Evolutionary conservation across 2,797 vertebrate species (phyloP), one percentile per base, ranked within the genome.

Genomic region (Takifugu ocellatus): DNA sequence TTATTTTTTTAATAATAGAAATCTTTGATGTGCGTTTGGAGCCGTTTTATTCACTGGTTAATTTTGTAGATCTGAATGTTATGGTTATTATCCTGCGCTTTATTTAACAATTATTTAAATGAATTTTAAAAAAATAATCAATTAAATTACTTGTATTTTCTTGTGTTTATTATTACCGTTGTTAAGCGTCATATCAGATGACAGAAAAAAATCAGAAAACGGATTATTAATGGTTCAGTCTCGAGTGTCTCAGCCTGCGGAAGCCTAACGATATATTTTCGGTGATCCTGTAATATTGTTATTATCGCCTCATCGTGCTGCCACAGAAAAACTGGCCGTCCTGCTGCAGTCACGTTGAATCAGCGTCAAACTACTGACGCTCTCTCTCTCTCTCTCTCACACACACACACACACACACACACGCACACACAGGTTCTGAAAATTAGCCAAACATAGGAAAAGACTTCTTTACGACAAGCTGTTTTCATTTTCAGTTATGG

Each of bases 301-400:
- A 75, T 84, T 82, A 77, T 79, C 70, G 73, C 70, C 68, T 82
- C 78, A 66, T 74, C 65, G 49, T 78, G 77, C 70, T 77, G 82
- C 73, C 72, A 75, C 74, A 76, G 61, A 74, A 60, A 79, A 65
- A 54, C 74, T 72, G 74, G 52, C 73, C 72, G 68, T 82, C 84
- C 75, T 66, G 75, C 77, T 66, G 68, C 69, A 79, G 84, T 86
- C 85, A 79, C 78, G 74, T 72, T 76, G 67, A 81, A 86, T 89
- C 82, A 89, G 83, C 70, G 78, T 85, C 79, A 69, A 79, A 85
- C 78, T 54, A 55, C 31, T 56, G 56, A 8, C 31, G 5, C 17
- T 26, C 42, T 27, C 44, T 3, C 44, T 2, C 44, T 2, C 44
- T 9, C 44, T 1, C 44, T 9, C 44, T 17, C 44, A 46, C 44